Conservation (phyloP, 2,113 vertebrate species). For the Zosterops hypoxanthus region DNA sequence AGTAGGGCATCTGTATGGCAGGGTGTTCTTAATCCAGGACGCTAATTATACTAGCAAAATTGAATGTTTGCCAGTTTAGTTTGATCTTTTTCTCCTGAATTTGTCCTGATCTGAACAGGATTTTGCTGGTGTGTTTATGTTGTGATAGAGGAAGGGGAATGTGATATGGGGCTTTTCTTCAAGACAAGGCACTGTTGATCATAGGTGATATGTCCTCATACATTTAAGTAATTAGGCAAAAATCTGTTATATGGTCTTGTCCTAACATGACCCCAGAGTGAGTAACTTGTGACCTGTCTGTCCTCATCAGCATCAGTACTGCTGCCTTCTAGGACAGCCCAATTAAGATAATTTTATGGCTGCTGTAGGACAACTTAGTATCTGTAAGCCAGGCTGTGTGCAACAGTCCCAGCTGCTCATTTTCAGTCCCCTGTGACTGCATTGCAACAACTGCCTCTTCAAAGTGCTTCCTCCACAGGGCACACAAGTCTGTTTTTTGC, state of each 20-base stretch:
- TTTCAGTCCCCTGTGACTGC: background rate
- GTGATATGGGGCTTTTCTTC: background rate
- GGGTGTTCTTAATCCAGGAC: background rate
- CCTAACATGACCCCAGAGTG: background rate
- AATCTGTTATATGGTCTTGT: background rate
- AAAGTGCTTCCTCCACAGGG: background rate
- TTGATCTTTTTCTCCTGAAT: background rate
- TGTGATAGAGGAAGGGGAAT: background rate
- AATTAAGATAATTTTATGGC: constrained; percentile 19
- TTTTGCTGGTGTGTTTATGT: background rate
- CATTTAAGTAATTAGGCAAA: background rate
- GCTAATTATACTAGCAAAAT: background rate
- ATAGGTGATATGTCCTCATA: background rate
- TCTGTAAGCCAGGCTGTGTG: background rate
- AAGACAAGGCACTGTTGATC: background rate
- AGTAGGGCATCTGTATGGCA: background rate
- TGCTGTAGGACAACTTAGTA: background rate
- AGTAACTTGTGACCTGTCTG: constrained; percentile 30
- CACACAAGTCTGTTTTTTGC: background rate
- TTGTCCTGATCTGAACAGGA: background rate
- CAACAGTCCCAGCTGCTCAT: background rate
- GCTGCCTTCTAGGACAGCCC: background rate
- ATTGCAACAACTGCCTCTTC: background rate
- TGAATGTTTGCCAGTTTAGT: background rate
- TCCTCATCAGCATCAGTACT: background rate